Conservation (phyloP, 2,113 vertebrate species). For the Thamnaconus septentrionalis region DNA sequence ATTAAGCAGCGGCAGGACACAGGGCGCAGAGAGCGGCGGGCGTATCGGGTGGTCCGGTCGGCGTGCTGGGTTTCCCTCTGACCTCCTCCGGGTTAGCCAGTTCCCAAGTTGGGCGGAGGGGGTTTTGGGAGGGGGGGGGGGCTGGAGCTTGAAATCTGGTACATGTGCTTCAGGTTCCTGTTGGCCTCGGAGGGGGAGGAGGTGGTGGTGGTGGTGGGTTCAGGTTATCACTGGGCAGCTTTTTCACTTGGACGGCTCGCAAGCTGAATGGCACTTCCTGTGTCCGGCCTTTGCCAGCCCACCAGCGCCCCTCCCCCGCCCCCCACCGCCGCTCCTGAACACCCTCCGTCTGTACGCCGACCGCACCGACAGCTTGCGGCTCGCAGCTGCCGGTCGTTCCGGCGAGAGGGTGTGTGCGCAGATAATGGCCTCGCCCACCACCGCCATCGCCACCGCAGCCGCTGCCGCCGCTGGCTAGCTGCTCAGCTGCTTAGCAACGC, state of each 20-base stretch:
- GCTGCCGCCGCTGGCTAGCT: slow-evolving; percentile 32
- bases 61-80: slow-evolving; percentile 69
- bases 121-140: not conserved
- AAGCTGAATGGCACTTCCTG: slow-evolving; percentile 18
- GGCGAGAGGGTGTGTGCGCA: slow-evolving; percentile 19
- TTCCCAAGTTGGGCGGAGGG: slow-evolving; percentile 72
- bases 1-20: slow-evolving; percentile 62
- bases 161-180: slow-evolving; percentile 58
- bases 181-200: slow-evolving; percentile 18
- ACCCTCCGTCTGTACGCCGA: not conserved
- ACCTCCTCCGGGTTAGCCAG: slow-evolving; percentile 72
- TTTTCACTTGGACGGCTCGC: slow-evolving; percentile 39
- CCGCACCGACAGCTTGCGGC: slow-evolving; percentile 16
- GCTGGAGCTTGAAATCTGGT: slow-evolving; percentile 71
- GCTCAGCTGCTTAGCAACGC: slow-evolving; percentile 53
- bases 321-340: slow-evolving; percentile 11
- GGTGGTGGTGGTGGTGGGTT: not conserved
- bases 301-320: too few species aligned
- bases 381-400: slow-evolving; percentile 28
- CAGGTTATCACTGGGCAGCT: slow-evolving; percentile 42
- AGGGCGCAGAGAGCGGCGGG: slow-evolving; percentile 47
- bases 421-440: slow-evolving; percentile 25
- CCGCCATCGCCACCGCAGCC: not conserved
- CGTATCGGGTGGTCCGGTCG: slow-evolving; percentile 74
- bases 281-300: slow-evolving; percentile 10